Evolutionary conservation across 2,888 invertebrate species (phyloP), one percentile per base, ranked within the genome.

Genomic region (Pollenia labialis): DNA sequence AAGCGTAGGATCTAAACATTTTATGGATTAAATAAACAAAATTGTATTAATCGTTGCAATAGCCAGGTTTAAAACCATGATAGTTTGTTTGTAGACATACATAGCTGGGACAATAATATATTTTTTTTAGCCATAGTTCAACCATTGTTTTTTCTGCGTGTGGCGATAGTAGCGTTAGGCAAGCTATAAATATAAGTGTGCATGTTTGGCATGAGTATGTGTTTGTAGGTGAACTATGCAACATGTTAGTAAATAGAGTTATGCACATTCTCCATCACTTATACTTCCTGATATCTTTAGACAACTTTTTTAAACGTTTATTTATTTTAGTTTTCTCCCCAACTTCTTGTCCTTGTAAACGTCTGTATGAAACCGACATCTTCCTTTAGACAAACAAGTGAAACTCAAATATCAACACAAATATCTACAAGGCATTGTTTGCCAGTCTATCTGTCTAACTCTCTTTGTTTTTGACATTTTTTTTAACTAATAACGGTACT

Each of bases 401-500:
- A 71, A 86, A 83, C 74, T 75, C 62, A 81, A 85, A 85, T 75
- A 80, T 75, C 48, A 81, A 81, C 86, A 71, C 50, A 82, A 85
- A 86, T 71, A 80, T 86, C 82, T 75, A 58, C 64, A 83, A 74
- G 77, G 72, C 54, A 76, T 75, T 83, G 68, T 16, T 72, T 84
- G 77, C 16, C 50, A 52, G 71, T 44, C 66, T 66, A 54, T 52
- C 40, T 46, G 42, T 58, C 11, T 68, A 32, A 54, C n/a, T 46
- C 48, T 42, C 18, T 83, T 58, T 86, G 79, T 87, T 69, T 88
- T 85, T 81, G 72, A 79, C 87, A 69, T 82, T 85, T 85, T 72
- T 87, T 87, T 83, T 85, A 85, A 80, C 87, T 88, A 87, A 87
- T 89, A 87, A 88, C 82, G 87, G 87, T 85, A 81, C 84, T 87